A percentile compares a stretch with the other conserved stretches of the same genome.
Evolutionary conservation across 2,888 invertebrate genomes (phyloP).

Genomic region (Ligdia adustata): DNA sequence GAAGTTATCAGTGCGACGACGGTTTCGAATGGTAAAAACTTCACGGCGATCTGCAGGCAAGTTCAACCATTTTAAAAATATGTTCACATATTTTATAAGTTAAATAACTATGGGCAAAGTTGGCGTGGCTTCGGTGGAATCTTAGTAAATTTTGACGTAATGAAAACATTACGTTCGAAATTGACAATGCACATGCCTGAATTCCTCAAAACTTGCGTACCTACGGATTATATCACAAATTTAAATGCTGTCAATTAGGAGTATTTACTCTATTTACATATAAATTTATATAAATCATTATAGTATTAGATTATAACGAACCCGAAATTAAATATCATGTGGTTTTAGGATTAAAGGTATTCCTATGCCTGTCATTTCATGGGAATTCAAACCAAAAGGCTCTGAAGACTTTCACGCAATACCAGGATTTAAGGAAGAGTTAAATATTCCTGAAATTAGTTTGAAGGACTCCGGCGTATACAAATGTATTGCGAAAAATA

Average conservation of each 20-base stretch:
- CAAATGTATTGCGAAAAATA: constrained; percentile 29
- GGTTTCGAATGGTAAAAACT: constrained; percentile 3
- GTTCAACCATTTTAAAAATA: neutral
- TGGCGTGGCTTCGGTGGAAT: too few species aligned
- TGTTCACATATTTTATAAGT: neutral
- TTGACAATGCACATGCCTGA: too few species aligned
- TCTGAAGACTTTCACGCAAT: neutral
- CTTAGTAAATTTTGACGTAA: too few species aligned
- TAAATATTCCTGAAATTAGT: constrained; percentile 9
- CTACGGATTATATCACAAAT: too few species aligned
- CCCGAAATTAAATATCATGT: neutral
- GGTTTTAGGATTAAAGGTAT: constrained; percentile 23
- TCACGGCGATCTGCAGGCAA: constrained; percentile 17
- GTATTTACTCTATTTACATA: too few species aligned
- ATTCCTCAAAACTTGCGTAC: too few species aligned
- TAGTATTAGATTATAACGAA: too few species aligned
- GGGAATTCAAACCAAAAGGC: constrained; percentile 29
- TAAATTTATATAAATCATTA: too few species aligned
- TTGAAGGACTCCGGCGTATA: constrained; percentile 27
- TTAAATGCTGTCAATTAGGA: too few species aligned
- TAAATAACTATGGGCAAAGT: too few species aligned
- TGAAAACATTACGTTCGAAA: too few species aligned
- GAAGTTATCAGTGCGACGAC: neutral
- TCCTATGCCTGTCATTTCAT: constrained; percentile 29
- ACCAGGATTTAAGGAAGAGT: constrained; percentile 9